phyloP scores from a whole-genome alignment of 2,888 invertebrate genomes.

The Dascillus cervinus region DNA sequence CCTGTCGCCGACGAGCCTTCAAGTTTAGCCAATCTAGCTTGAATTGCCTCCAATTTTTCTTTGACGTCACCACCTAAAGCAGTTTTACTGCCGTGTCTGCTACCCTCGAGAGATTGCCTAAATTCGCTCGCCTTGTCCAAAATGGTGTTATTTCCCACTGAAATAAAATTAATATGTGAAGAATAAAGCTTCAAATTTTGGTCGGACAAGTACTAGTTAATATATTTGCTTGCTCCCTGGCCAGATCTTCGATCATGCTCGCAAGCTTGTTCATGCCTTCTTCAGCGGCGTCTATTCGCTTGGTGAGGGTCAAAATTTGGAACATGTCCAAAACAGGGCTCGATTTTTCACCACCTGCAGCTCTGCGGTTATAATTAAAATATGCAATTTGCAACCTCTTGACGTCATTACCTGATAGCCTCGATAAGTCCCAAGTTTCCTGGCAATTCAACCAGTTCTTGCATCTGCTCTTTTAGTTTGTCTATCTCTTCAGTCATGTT shows the following conservation, averaged over 20 bases:
- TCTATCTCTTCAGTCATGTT: slow-evolving; percentile 38
- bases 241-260: slow-evolving; percentile 51
- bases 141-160: no score
- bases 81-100: no score
- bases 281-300: slow-evolving; percentile 58
- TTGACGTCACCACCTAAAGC: no score
- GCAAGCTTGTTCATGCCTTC: slow-evolving; percentile 54
- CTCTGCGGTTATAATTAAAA: not conserved
- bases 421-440: slow-evolving; percentile 41
- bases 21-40: no score
- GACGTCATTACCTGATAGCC: slow-evolving; percentile 35
- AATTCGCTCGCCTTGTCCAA: no score
- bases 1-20: no score
- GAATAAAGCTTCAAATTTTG: no score
- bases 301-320: slow-evolving; percentile 54
- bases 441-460: slow-evolving; percentile 38
- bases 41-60: no score
- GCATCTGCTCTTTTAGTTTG: slow-evolving; percentile 36
- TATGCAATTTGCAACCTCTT: not conserved
- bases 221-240: no score
- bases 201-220: no score
- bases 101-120: no score
- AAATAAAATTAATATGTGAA: no score
- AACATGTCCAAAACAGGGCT: slow-evolving; percentile 54
- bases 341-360: not conserved